Evolutionary conservation across 2,888 invertebrate genomes (phyloP), one percentile per base, ranked within the genome.

Genomic region (Hipparchia sbordonii): DNA sequence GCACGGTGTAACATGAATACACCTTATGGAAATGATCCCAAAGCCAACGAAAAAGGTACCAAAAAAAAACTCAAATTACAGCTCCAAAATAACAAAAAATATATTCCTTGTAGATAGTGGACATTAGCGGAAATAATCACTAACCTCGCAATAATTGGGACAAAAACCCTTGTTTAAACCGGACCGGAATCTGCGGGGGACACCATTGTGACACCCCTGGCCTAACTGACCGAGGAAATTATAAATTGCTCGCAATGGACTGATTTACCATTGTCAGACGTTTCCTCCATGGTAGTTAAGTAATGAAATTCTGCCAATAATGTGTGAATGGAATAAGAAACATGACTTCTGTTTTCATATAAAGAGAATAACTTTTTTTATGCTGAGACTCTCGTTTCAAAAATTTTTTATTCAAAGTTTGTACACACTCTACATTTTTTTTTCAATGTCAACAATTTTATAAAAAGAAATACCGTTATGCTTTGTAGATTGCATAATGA

Each of bases 101-200:
- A 51, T 60, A 51, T 51, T 68, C 68, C 59, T 48, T 23, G 46
- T 56, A 56, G 72, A 67, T 70, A 81, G 80, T 84, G 84, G 82
- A 82, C 81, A 82, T 84, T 84, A 79, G 88, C 87, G 90, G 89
- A 92, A 90, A 89, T 93, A 91, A 93, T 92, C 90, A 90, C 83
- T 82, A 81, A 83, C 85, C 84, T 74, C 82, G 79, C 82, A 80
- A 84, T 91, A 92, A 91, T 92, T 90, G 89, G 87, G 86, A 85
- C 84, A 88, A 90, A 91, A 89, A 86, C 91, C 91, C 90, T 90
- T 90, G 90, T 93, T 90, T 89, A 89, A 87, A 83, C 84, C 83
- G 82, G 77, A 82, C 85, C 82, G 83, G 83, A 85, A 85, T 87
- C 92, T 93, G 93, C 83, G 77, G 82, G 88, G 90, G 93, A 92